phyloP scores from a whole-genome alignment of 2,888 invertebrate species.

The Rotaria sp. region DNA sequence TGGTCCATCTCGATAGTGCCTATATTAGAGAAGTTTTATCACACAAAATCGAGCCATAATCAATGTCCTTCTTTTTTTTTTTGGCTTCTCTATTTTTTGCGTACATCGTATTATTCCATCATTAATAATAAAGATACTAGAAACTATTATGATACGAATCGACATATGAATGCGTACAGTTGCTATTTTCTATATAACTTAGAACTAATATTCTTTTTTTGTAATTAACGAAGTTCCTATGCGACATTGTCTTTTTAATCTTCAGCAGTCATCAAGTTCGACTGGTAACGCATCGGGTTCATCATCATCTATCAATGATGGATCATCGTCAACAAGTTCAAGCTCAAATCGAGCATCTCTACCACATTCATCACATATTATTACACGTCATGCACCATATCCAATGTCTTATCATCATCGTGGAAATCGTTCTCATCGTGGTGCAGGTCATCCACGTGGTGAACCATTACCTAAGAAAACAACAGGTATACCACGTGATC shows the following conservation, averaged over 20 bases:
- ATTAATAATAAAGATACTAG: too few relatives aligned
- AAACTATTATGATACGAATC: too few relatives aligned
- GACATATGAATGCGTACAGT: too few relatives aligned
- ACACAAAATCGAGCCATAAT: too few relatives aligned
- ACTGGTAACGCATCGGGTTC: neutral
- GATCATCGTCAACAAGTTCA: neutral
- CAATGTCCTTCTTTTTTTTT: too few relatives aligned
- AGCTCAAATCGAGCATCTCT: neutral
- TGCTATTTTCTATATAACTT: too few relatives aligned
- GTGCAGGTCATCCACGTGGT: neutral
- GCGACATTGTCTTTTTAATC: neutral
- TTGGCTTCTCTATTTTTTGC: too few relatives aligned
- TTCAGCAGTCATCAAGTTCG: neutral
- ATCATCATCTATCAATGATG: neutral
- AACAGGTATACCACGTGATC: neutral
- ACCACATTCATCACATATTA: neutral
- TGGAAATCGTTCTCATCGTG: constrained; percentile 1
- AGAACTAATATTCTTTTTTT: too few relatives aligned
- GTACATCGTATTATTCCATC: too few relatives aligned
- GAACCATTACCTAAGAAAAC: neutral
- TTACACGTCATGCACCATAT: neutral
- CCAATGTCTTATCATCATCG: neutral
- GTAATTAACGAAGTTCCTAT: too few relatives aligned
- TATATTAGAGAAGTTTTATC: too few relatives aligned
- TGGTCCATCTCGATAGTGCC: too few relatives aligned